Percentiles rank a stretch among this genome's conserved stretches.
Conservation (phyloP, 1,140 invertebrate species). For the Drosophila dunni region DNA sequence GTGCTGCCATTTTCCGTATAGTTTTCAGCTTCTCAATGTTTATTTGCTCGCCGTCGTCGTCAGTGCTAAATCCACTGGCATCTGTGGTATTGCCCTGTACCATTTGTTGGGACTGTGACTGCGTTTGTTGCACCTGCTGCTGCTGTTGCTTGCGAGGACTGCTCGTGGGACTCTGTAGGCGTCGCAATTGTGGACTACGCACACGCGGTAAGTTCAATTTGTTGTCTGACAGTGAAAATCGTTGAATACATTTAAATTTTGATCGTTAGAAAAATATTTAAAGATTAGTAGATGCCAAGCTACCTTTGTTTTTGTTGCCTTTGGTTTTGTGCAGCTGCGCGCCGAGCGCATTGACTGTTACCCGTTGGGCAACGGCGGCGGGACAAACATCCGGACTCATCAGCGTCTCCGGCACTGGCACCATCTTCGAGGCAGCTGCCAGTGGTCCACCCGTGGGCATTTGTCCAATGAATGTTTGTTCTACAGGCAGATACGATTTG, state of each 20-base stretch:
- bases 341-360: slow-evolving; percentile 68
- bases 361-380: slow-evolving; percentile 78
- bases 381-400: slow-evolving; percentile 93
- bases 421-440: slow-evolving; percentile 92
- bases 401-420: slow-evolving; percentile 93
- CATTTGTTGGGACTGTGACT: background rate
- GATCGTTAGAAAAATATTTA: background rate
- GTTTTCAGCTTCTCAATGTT: slow-evolving; percentile 84
- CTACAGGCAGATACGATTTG: slow-evolving; percentile 7
- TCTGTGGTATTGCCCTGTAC: slow-evolving; percentile 33
- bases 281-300: background rate
- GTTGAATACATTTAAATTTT: slow-evolving; percentile 1
- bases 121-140: slow-evolving; percentile 12
- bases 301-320: slow-evolving; percentile 83
- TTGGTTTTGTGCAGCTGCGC: slow-evolving; percentile 76
- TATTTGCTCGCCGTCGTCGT: slow-evolving; percentile 83
- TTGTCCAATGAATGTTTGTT: slow-evolving; percentile 64
- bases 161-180: slow-evolving; percentile 68
- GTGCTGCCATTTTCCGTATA: slow-evolving; percentile 84
- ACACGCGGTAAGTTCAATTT: slow-evolving; percentile 80
- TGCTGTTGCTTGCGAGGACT: slow-evolving; percentile 71
- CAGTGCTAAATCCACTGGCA: slow-evolving; percentile 68
- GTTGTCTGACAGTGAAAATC: slow-evolving; percentile 62
- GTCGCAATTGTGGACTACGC: slow-evolving; percentile 73
- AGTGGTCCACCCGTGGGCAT: slow-evolving; percentile 85